Evolutionary conservation across 2,888 invertebrate species (phyloP).

Genomic region (Aphrophora alni): DNA sequence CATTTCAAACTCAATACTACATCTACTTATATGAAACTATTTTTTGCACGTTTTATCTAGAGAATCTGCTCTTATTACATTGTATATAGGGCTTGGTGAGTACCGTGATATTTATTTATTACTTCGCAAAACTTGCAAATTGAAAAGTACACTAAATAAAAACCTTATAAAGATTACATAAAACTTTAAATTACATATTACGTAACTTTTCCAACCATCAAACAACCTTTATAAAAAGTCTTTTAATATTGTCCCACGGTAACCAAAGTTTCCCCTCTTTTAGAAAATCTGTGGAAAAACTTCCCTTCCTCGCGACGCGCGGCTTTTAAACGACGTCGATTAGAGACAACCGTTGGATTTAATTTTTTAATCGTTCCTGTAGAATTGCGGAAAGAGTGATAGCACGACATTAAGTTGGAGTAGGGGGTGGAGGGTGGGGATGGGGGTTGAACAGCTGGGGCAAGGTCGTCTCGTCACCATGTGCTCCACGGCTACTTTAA

Average conservation of each 20-base stretch:
- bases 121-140: too few species aligned
- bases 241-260: not conserved
- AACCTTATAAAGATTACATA: too few species aligned
- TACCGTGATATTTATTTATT: too few species aligned
- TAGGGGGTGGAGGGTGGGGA: too few species aligned
- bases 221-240: not conserved
- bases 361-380: slow-evolving; percentile 2
- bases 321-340: slow-evolving; percentile 2
- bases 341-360: not conserved
- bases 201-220: too few species aligned
- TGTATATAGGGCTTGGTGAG: too few species aligned
- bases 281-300: not conserved
- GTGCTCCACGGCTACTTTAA: not conserved
- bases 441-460: not conserved
- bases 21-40: too few species aligned
- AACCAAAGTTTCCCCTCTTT: not conserved
- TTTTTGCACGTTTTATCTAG: too few species aligned
- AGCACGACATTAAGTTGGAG: not conserved
- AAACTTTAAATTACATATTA: not conserved
- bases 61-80: too few species aligned
- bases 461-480: not conserved
- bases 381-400: not conserved
- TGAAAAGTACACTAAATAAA: too few species aligned
- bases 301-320: not conserved
- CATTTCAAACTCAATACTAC: too few species aligned